Conservation (phyloP, 2,797 vertebrate species). For the Kryptolebias ocellatus region DNA sequence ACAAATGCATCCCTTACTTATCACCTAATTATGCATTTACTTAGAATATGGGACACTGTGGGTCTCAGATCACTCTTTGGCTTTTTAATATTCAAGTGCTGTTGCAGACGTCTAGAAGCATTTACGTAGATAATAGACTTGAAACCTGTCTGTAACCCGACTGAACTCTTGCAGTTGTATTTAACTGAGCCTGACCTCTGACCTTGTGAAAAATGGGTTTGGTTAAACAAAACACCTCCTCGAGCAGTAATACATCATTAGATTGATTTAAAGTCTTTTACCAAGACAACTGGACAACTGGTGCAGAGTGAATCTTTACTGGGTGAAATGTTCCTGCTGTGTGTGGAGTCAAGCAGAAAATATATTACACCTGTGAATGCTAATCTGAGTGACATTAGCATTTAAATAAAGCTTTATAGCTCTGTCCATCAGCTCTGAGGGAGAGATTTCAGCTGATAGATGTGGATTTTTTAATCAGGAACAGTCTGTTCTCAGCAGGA, state of each 20-base stretch:
- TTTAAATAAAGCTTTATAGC: slow-evolving; percentile 69
- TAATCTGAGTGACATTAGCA: slow-evolving; percentile 69
- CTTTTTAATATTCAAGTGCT: slow-evolving; percentile 5
- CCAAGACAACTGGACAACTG: slow-evolving; percentile 12
- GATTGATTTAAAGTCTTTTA: slow-evolving; percentile 9
- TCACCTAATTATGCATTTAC: slow-evolving; percentile 1
- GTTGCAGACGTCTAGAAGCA: not conserved
- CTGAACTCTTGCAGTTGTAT: slow-evolving; percentile 5
- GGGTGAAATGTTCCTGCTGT: slow-evolving; percentile 38
- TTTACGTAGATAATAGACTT: slow-evolving; percentile 24
- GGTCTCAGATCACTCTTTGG: not conserved
- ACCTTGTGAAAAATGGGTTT: not conserved
- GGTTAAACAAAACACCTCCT: slow-evolving; percentile 4
- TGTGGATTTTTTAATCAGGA: slow-evolving; percentile 49
- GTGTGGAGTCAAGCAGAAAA: slow-evolving; percentile 45
- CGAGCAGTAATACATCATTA: slow-evolving; percentile 9
- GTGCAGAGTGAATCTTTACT: slow-evolving; percentile 14
- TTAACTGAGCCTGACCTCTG: slow-evolving; percentile 15
- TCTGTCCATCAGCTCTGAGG: slow-evolving; percentile 22
- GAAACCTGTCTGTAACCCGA: not conserved
- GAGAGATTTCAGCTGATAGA: slow-evolving; percentile 59
- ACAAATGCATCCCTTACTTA: not conserved
- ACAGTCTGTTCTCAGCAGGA: no score
- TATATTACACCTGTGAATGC: slow-evolving; percentile 39
- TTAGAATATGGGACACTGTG: not conserved